Base-by-base conservation (phyloP, 2,888 invertebrate genomes). In the Alloscopus bannaensis region DNA sequence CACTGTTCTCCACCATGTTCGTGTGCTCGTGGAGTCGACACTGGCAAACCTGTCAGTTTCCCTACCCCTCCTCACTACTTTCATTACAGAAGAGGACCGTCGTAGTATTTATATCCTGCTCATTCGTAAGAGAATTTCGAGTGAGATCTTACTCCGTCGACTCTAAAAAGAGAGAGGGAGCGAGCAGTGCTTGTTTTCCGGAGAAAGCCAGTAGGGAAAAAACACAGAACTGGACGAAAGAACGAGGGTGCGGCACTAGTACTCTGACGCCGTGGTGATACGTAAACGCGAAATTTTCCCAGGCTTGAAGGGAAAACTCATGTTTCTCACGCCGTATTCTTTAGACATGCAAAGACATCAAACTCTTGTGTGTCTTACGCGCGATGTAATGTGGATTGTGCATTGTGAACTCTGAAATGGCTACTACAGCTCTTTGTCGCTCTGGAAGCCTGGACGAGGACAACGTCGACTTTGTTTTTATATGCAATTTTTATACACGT, bases 161-260 rank as follows among this genome's bases (percentile, higher is more conserved):
- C n/a, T n/a, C n/a, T n/a, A 36, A 36, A 36, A 36, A 36, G 36
- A 36, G 36, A 36, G 36, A 45, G 45, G 18, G 3, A 4, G 8
- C 18, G 13, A 47, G 3, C 52, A 26, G 2, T 57, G 29, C 28
- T 60, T 60, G 36, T 60, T 36, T 40, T 40, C 40, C 22, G 60
- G 40, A 40, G 40, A 60, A 60, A 60, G 40, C 29, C 31, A 60
- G 60, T 60, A 40, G 60, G 22, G 20, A 60, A 40, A 42, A 8
- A 13, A 60, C 8, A 42, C 29, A 60, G 71, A 72, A 50, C 70
- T 60, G 71, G 62, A 64, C 62, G 52, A 64, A 36, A 52, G 64
- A 64, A 31, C 52, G 52, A 72, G 71, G 71, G 71, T 72, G 71
- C 71, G 71, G 71, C 71, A 72, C 62, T 45, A 64, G 71, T 59